Conservation (phyloP, 2,797 vertebrate genomes). For the Petrocephalus sullivani region DNA sequence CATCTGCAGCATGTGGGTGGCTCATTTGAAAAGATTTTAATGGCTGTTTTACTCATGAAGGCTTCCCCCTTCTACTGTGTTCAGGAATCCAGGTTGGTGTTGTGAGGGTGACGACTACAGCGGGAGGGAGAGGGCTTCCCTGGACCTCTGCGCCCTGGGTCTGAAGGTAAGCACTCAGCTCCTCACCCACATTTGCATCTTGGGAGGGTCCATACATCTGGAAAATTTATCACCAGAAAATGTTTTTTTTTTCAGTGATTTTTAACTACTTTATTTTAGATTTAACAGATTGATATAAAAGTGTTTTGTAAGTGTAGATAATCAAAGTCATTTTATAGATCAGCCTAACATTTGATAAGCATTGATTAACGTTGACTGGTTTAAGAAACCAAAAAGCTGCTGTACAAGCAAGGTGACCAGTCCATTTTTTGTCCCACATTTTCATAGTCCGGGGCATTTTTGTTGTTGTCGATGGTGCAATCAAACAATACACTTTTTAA, state of each 20-base stretch:
- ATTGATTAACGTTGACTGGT: too few species aligned
- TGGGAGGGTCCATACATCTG: background rate
- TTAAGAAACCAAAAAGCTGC: too few species aligned
- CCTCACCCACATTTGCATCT: background rate
- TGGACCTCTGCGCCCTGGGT: conserved; percentile 52
- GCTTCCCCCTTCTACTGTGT: conserved; percentile 10
- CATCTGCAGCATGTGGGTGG: background rate
- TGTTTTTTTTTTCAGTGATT: background rate
- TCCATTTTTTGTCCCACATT: too few species aligned
- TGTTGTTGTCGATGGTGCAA: too few species aligned
- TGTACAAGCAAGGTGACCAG: too few species aligned
- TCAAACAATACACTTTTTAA: too few species aligned
- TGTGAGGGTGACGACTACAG: conserved; percentile 52
- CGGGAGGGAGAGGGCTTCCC: conserved; percentile 55
- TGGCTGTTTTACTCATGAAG: conserved; percentile 23
- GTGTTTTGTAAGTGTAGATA: background rate
- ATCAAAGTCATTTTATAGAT: background rate
- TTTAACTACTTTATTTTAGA: background rate
- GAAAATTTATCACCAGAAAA: background rate
- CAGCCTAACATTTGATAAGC: background rate
- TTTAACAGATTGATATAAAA: background rate
- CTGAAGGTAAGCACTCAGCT: conserved; percentile 52
- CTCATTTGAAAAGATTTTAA: conserved; percentile 10
- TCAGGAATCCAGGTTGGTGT: conserved; percentile 70
- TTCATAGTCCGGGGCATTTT: too few species aligned